phyloP scores from a whole-genome alignment of 2,888 invertebrate genomes.

The Erannis defoliaria region DNA sequence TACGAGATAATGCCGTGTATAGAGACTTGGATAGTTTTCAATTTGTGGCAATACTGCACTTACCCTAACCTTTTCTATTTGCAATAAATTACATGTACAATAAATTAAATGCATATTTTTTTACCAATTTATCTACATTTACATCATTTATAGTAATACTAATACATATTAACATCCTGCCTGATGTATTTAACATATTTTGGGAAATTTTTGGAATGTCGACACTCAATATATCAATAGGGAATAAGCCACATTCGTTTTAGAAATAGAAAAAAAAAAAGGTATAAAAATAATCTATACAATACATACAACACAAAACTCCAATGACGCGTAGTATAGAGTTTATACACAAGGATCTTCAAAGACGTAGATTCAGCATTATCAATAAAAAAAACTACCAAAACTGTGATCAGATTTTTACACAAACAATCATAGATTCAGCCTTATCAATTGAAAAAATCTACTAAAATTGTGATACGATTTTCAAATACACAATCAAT shows the following conservation, averaged over 20 bases:
- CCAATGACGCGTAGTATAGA: slow-evolving; percentile 26
- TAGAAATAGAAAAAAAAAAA: slow-evolving; percentile 19
- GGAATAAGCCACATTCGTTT: slow-evolving; percentile 19
- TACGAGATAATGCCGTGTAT: too few species aligned
- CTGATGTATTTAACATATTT: background rate
- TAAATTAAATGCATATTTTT: slow-evolving; percentile 16
- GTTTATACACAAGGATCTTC: too few species aligned
- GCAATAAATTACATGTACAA: slow-evolving; percentile 10
- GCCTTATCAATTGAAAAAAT: too few species aligned
- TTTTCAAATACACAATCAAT: too few species aligned
- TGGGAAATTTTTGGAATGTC: slow-evolving; percentile 28
- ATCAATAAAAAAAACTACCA: too few species aligned
- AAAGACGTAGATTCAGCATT: too few species aligned
- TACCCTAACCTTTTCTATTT: slow-evolving; percentile 1
- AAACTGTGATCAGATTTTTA: too few species aligned
- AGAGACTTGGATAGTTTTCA: background rate
- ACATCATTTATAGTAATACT: slow-evolving; percentile 6
- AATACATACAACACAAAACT: slow-evolving; percentile 20
- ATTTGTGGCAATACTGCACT: slow-evolving; percentile 7
- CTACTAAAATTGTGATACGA: too few species aligned
- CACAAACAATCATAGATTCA: too few species aligned
- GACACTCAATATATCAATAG: slow-evolving; percentile 18
- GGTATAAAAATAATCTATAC: slow-evolving; percentile 22
- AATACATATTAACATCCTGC: background rate
- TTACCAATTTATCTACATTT: slow-evolving; percentile 3